A percentile compares a stretch with the other conserved stretches of the same genome.
Evolutionary conservation across 2,113 vertebrate species (phyloP).

Genomic region (Cacatua alba): DNA sequence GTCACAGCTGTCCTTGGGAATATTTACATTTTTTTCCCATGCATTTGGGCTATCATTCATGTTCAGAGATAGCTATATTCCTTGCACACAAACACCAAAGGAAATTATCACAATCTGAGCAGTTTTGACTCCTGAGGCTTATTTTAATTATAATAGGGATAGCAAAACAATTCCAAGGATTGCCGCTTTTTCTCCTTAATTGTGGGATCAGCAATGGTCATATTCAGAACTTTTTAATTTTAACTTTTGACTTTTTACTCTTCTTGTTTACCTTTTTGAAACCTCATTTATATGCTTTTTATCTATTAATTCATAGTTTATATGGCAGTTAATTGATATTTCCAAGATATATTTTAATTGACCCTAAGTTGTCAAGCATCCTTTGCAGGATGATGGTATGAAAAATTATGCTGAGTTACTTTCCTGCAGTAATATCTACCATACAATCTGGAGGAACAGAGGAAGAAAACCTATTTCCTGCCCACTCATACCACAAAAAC

Average conservation of each 20-base stretch:
- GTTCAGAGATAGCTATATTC: constrained; percentile 23
- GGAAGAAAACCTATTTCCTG: neutral
- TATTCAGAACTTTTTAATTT: neutral
- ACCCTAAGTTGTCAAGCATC: neutral
- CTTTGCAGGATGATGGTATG: neutral
- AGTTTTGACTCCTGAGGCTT: constrained; percentile 19
- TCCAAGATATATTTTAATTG: neutral
- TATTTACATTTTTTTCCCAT: constrained; percentile 23
- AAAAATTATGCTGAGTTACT: neutral
- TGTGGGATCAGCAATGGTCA: neutral
- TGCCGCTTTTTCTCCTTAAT: neutral
- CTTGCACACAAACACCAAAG: constrained; percentile 39
- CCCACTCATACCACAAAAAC: neutral
- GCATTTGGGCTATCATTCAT: constrained; percentile 32
- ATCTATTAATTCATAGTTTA: neutral
- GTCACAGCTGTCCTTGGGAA: constrained; percentile 62
- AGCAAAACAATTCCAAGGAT: neutral
- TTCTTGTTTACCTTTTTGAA: neutral
- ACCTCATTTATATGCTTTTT: neutral
- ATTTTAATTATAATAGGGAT: constrained; percentile 14
- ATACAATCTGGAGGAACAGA: neutral
- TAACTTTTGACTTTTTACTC: neutral
- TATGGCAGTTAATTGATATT: neutral
- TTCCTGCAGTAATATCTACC: neutral
- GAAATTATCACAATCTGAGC: constrained; percentile 22